Percentiles rank a stretch among this genome's conserved stretches.
Conservation (phyloP, 1,140 invertebrate species). For the Zaprionus gabonicus region DNA sequence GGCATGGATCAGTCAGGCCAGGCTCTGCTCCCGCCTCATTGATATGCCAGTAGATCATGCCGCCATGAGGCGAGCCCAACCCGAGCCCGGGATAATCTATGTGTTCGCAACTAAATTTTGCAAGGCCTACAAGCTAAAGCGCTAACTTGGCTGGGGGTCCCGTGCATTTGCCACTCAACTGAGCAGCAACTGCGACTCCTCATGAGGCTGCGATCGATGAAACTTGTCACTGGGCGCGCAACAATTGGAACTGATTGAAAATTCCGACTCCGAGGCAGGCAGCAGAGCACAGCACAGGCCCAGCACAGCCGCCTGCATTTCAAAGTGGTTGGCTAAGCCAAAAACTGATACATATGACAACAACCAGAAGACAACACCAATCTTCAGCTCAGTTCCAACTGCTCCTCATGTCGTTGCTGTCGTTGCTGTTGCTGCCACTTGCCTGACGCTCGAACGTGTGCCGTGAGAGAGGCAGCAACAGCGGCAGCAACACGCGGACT, state of each 20-base stretch:
- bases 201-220: constrained; percentile 4
- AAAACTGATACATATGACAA: constrained; percentile 82
- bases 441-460: constrained; percentile 70
- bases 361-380: constrained; percentile 69
- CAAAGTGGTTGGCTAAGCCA: constrained; percentile 73
- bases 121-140: constrained; percentile 61
- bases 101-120: constrained; percentile 80
- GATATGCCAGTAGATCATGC: constrained; percentile 81
- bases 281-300: background rate
- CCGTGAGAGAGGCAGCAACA: constrained; percentile 62
- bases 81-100: constrained; percentile 73
- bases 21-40: constrained; percentile 49
- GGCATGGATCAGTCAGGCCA: constrained; percentile 69
- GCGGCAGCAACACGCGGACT: background rate
- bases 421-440: constrained; percentile 25
- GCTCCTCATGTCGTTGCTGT: background rate
- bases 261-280: constrained; percentile 55
- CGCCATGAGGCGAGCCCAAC: constrained; percentile 44
- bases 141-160: constrained; percentile 76
- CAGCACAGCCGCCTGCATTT: constrained; percentile 52
- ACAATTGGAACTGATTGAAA: constrained; percentile 82
- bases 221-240: constrained; percentile 77
- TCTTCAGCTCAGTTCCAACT: background rate
- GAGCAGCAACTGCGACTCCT: constrained; percentile 4
- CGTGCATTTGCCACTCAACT: constrained; percentile 69